These are phyloP conservation scores for Heteromyza rotundicornis DNA, from an alignment of 2,888 invertebrate genomes.

Conservation along the genomic window DNA sequence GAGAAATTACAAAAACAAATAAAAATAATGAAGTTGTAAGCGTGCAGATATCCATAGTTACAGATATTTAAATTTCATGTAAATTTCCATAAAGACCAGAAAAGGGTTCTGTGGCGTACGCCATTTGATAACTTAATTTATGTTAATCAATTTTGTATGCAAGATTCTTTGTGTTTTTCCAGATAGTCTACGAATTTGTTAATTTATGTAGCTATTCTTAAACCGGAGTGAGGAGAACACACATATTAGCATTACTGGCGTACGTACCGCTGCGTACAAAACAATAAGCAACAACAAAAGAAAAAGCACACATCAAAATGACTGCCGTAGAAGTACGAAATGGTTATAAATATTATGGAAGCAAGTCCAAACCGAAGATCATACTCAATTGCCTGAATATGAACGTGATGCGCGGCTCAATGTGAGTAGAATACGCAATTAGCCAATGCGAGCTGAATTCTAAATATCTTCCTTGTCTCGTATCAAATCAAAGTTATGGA, in stretches of 20 bases:
- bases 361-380: constrained; percentile 65
- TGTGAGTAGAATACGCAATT: constrained; percentile 69
- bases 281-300: background rate
- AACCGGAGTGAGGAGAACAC: constrained; percentile 20
- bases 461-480: constrained; percentile 1
- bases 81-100: too few species aligned
- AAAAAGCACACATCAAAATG: constrained; percentile 42
- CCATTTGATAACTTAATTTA: too few species aligned
- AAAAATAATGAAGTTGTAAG: too few species aligned
- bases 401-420: constrained; percentile 76
- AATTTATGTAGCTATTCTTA: constrained; percentile 18
- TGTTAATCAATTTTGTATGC: too few species aligned
- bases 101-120: too few species aligned
- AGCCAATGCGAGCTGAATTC: background rate
- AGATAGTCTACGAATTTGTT: constrained; percentile 14
- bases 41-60: too few species aligned
- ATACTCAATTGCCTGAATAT: constrained; percentile 75
- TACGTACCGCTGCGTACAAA: constrained; percentile 1
- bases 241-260: constrained; percentile 2
- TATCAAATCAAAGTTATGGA: constrained; percentile 71
- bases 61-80: too few species aligned
- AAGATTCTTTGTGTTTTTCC: constrained; percentile 5
- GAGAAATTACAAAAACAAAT: too few species aligned
- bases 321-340: constrained; percentile 72
- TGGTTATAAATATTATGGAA: constrained; percentile 74